Conservation (phyloP, 2,888 invertebrate genomes). For the Papilio demoleus region DNA sequence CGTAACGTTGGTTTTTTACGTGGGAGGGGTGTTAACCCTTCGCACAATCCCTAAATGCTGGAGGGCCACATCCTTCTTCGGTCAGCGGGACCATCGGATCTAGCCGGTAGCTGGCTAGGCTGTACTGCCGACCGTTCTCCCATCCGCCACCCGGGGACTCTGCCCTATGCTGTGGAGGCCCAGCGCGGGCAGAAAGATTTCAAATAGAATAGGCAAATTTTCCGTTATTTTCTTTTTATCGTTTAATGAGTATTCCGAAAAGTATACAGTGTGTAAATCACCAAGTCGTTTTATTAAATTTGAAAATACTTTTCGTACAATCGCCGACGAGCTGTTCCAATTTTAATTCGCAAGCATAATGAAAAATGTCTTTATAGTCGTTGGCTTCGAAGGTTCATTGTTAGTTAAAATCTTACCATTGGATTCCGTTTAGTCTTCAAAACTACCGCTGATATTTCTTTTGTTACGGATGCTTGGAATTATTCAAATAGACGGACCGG, state of each 20-base stretch:
- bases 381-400: slow-evolving; percentile 30
- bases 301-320: slow-evolving; percentile 24
- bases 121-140: slow-evolving; percentile 30
- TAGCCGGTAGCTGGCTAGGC: slow-evolving; percentile 20
- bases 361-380: slow-evolving; percentile 32
- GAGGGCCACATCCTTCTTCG: slow-evolving; percentile 15
- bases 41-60: slow-evolving; percentile 15
- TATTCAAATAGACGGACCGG: slow-evolving; percentile 41
- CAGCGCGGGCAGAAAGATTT: too few relatives aligned
- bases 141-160: slow-evolving; percentile 39
- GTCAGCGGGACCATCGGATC: slow-evolving; percentile 4
- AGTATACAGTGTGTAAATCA: not conserved
- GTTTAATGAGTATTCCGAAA: not conserved
- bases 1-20: slow-evolving; percentile 11
- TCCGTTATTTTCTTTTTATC: too few relatives aligned
- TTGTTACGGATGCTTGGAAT: slow-evolving; percentile 39
- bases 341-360: slow-evolving; percentile 35
- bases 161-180: too few relatives aligned
- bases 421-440: slow-evolving; percentile 27
- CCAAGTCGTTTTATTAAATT: slow-evolving; percentile 4
- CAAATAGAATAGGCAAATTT: too few relatives aligned
- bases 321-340: slow-evolving; percentile 17
- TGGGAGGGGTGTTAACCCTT: slow-evolving; percentile 10
- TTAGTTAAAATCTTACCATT: slow-evolving; percentile 29
- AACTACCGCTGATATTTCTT: slow-evolving; percentile 37